These are phyloP conservation scores for Neopelma chrysocephalum DNA, from an alignment of 2,797 vertebrate genomes.

Conservation along the genomic window DNA sequence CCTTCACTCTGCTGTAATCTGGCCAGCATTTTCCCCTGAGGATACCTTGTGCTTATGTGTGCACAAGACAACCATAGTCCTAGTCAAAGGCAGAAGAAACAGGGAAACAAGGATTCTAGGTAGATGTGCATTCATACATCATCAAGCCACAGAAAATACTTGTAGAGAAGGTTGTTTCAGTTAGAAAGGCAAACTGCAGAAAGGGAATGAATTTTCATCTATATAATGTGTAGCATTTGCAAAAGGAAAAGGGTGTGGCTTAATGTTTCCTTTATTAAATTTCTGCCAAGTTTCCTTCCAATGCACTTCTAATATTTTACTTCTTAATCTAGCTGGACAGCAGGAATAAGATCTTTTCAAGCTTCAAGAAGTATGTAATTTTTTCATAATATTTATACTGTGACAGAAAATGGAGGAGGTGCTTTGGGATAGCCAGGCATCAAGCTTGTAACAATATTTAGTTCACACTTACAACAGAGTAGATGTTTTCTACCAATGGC, in stretches of 20 bases:
- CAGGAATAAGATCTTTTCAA: neutral
- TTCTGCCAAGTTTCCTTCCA: neutral
- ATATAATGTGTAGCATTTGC: neutral
- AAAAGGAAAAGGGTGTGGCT: neutral
- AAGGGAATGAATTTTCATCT: neutral
- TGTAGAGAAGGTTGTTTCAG: neutral
- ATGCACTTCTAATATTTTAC: neutral
- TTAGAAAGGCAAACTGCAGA: neutral
- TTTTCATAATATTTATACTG: neutral
- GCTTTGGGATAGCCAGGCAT: neutral
- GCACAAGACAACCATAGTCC: neutral
- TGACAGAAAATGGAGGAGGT: neutral
- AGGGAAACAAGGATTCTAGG: neutral
- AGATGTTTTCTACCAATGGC: neutral
- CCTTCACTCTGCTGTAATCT: neutral
- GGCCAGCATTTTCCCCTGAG: neutral
- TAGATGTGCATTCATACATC: accelerated
- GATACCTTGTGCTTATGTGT: neutral
- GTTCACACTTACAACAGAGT: neutral
- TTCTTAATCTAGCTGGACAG: neutral
- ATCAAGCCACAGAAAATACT: neutral
- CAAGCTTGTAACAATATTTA: neutral
- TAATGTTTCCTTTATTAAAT: neutral
- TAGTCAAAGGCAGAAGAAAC: neutral
- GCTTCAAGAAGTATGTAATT: neutral